These are phyloP conservation scores for Epistrophella euchroma DNA, from an alignment of 2,888 invertebrate species.

Conservation along the genomic window DNA sequence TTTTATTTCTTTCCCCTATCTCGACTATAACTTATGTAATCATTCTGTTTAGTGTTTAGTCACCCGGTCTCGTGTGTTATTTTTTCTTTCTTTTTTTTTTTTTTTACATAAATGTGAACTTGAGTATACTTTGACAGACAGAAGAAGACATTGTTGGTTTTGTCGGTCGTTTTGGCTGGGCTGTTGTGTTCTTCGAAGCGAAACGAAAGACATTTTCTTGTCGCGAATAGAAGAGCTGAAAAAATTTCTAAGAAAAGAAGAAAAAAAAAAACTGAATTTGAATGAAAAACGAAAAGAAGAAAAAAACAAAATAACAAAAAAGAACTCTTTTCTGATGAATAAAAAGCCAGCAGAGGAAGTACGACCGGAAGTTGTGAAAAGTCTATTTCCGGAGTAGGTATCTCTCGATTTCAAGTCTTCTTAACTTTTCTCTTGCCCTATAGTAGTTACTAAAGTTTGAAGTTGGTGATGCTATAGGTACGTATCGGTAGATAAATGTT, in stretches of 20 bases:
- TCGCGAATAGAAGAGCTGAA: neutral
- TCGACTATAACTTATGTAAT: constrained; percentile 19
- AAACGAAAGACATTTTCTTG: constrained; percentile 27
- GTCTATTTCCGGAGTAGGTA: constrained; percentile 65
- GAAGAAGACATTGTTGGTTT: constrained; percentile 2
- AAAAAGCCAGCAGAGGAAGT: constrained; percentile 55
- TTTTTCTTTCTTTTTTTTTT: neutral
- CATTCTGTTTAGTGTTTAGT: constrained; percentile 27
- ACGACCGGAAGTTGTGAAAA: constrained; percentile 69
- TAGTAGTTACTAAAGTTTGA: neutral
- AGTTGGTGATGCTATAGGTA: neutral
- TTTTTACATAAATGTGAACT: constrained; percentile 24
- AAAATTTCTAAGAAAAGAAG: constrained; percentile 21
- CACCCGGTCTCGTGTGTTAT: constrained; percentile 3
- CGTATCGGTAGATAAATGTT: neutral
- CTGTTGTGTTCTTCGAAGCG: constrained; percentile 21
- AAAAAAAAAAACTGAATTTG: neutral
- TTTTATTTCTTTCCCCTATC: neutral
- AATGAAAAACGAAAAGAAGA: constrained; percentile 6
- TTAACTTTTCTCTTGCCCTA: neutral
- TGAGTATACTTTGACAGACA: constrained; percentile 1
- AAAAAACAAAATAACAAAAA: constrained; percentile 20
- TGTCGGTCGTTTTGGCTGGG: constrained; percentile 4
- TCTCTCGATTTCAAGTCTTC: neutral
- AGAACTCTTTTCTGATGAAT: constrained; percentile 5